These are phyloP conservation scores for Pan paniscus DNA, from an alignment of 2,113 vertebrate genomes.

Conservation along the genomic window DNA sequence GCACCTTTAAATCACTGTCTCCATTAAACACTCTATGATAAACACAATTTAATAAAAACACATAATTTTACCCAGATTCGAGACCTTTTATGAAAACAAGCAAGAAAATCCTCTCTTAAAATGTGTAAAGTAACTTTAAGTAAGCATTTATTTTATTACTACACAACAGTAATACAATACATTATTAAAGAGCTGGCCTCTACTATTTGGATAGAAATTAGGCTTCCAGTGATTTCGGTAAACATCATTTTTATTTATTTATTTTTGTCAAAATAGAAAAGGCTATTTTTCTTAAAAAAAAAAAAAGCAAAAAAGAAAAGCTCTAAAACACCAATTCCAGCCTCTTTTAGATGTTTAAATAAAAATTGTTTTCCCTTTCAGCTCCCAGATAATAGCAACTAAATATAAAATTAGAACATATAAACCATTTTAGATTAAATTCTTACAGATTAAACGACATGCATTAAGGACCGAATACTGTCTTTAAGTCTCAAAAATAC, in stretches of 20 bases:
- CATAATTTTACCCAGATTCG: background rate
- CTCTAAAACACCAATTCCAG: background rate
- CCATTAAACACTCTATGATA: background rate
- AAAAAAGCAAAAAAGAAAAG: background rate
- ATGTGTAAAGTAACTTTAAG: conserved; percentile 45
- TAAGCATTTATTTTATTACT: conserved; percentile 46
- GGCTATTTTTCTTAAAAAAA: background rate
- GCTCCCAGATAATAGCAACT: conserved; percentile 73
- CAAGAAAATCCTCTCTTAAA: conserved; percentile 35
- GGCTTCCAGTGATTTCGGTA: conserved; percentile 53
- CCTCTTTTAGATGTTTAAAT: background rate
- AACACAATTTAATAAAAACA: conserved; percentile 29
- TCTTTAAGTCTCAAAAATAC: conserved; percentile 10
- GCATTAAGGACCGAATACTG: background rate
- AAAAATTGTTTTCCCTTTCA: conserved; percentile 75
- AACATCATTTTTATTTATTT: conserved; percentile 46
- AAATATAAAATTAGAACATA: conserved; percentile 80
- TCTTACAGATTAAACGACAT: conserved; percentile 61
- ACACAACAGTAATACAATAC: conserved; percentile 20
- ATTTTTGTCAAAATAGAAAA: conserved; percentile 59
- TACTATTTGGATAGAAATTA: conserved; percentile 21
- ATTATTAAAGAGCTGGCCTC: background rate
- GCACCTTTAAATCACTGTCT: background rate
- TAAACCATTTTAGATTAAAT: conserved; percentile 74
- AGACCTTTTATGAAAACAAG: conserved; percentile 28